Base-by-base conservation (phyloP, 2,888 invertebrate species). In the Molanna angustata region DNA sequence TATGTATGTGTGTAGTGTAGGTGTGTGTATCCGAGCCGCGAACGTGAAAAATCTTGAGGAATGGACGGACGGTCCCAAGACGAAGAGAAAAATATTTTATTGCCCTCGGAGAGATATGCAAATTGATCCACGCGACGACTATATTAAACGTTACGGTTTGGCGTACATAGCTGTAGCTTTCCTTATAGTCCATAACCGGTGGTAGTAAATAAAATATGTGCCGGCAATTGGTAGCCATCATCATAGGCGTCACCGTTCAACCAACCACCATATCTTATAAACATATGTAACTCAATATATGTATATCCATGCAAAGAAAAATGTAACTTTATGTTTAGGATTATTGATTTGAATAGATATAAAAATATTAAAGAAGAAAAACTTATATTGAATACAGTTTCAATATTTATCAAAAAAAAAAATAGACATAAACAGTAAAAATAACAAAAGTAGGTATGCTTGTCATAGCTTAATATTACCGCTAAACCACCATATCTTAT, bases 121-220 rank as follows among this genome's bases (percentile, higher is more conserved):
- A 53, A 53, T 53, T 37, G 32, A 45, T 52, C 39, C 33, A 44
- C 27, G 40, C 43, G 53, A 49, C 44, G 35, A 47, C 35, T 53
- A 44, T 42, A 53, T 53, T 53, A 53, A 53, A 53, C 44, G 53
- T 37, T 53, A 53, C 32, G 37, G 40, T 44, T n/a, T n/a, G n/a
- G n/a, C 20, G 33, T 20, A 13, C 16, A 20, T 35, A 17, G 39
- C 18, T 17, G 20, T 46, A 17, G 39, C 49, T 40, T 20, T 21
- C 35, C 35, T 49, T 32, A 20, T 27, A 48, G 32, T 41, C 37
- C 49, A 31, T 41, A 37, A 41, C 44, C 18, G 7, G 39, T 17
- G 32, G 14, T 33, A 40, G 41, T 54, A 54, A 54, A 54, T 54
- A 54, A 54, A 44, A 31, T 7, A 54, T 17, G 22, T 22, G 39